Evolutionary conservation across 1,140 invertebrate genomes (phyloP).

Genomic region (Bombus pascuorum): DNA sequence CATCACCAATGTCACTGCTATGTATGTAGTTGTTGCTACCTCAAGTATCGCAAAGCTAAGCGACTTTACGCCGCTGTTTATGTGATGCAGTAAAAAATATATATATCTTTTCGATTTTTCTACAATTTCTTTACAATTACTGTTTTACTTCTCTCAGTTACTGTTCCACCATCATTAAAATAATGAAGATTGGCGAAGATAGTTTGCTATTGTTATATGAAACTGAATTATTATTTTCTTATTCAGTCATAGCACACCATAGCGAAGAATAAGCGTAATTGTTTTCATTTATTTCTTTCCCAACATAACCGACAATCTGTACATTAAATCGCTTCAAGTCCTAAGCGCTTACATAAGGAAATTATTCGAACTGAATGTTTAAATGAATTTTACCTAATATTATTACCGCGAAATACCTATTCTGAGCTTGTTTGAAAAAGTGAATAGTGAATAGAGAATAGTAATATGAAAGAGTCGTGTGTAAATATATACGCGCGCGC

Average conservation of each 20-base stretch:
- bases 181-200: conserved; percentile 60
- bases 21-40: background rate
- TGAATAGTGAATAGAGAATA: background rate
- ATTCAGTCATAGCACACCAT: background rate
- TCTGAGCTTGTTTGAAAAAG: background rate
- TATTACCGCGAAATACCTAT: background rate
- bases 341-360: background rate
- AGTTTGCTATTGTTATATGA: conserved; percentile 26
- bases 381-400: background rate
- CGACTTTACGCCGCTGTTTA: conserved; percentile 54
- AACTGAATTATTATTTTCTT: background rate
- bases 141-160: conserved; percentile 60
- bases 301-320: background rate
- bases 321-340: background rate
- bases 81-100: conserved; percentile 69
- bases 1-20: background rate
- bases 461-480: background rate
- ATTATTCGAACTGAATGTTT: background rate
- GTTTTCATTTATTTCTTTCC: background rate
- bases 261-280: background rate
- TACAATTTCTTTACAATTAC: conserved; percentile 65
- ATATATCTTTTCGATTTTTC: conserved; percentile 71
- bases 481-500: background rate
- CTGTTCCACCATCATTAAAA: conserved; percentile 60
- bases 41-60: conserved; percentile 19